Percentiles rank a stretch among this genome's conserved stretches.
Conservation (phyloP, 2,113 vertebrate genomes). For the Diadophis punctatus region DNA sequence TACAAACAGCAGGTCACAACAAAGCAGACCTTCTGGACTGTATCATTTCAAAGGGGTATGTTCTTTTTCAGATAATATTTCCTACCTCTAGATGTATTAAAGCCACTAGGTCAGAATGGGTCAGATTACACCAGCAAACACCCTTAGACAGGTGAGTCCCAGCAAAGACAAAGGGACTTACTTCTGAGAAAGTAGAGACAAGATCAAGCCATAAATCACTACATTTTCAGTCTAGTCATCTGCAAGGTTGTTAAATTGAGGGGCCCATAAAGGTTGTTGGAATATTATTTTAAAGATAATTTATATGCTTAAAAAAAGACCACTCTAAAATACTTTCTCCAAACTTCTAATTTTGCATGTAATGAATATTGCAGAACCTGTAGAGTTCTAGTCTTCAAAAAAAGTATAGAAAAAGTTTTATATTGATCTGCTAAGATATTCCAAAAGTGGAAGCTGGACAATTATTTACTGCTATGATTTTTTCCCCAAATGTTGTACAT, state of each 20-base stretch:
- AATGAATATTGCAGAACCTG: background rate
- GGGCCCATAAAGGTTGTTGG: too few relatives aligned
- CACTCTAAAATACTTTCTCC: too few relatives aligned
- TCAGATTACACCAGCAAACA: background rate
- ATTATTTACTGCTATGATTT: background rate
- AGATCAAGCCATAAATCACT: background rate
- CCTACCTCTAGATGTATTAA: background rate
- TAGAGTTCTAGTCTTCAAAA: too few relatives aligned
- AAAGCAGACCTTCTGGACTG: background rate
- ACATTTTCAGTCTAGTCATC: background rate
- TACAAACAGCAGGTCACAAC: background rate
- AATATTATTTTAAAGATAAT: too few relatives aligned
- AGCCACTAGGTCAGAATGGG: background rate
- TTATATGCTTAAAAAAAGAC: too few relatives aligned
- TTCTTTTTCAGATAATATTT: background rate
- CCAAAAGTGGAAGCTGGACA: background rate
- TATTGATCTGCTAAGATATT: background rate
- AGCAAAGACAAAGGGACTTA: background rate
- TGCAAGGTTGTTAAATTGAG: too few relatives aligned
- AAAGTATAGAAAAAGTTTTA: background rate
- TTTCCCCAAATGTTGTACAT: background rate
- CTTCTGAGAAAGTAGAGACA: background rate
- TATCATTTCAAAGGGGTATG: background rate
- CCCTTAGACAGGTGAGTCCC: background rate
- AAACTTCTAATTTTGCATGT: too few relatives aligned